phyloP scores from a whole-genome alignment of 2,797 vertebrate species.

The Prionace glauca region DNA sequence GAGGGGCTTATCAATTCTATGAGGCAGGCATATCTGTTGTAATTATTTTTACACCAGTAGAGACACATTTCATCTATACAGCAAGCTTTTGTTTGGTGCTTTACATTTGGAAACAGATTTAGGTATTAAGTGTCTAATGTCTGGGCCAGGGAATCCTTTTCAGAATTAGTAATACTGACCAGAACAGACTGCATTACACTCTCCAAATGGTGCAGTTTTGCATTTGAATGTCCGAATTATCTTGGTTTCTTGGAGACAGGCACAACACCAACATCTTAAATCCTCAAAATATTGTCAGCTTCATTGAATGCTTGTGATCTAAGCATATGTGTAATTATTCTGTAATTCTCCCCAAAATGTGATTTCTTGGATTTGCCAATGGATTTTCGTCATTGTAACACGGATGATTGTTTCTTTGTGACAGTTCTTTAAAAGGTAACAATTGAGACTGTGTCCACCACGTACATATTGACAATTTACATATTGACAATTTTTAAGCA shows the following conservation, averaged over 20 bases:
- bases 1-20: constrained; percentile 44
- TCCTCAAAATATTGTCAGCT: constrained; percentile 84
- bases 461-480: constrained; percentile 55
- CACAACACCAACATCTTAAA: constrained; percentile 81
- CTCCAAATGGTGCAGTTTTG: constrained; percentile 74
- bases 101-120: constrained; percentile 77
- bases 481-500: constrained; percentile 55
- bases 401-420: constrained; percentile 79
- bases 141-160: constrained; percentile 67
- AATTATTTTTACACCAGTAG: constrained; percentile 62
- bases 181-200: constrained; percentile 76
- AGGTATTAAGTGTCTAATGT: constrained; percentile 73
- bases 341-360: constrained; percentile 79
- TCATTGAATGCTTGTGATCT: constrained; percentile 72
- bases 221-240: constrained; percentile 82
- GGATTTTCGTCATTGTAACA: constrained; percentile 66
- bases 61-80: constrained; percentile 64
- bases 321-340: constrained; percentile 87
- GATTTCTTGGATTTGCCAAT: constrained; percentile 74
- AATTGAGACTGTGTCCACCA: constrained; percentile 62
- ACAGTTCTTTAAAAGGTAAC: constrained; percentile 59
- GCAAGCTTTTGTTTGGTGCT: constrained; percentile 68
- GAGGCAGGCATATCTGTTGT: constrained; percentile 51
- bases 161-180: constrained; percentile 71
- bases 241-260: constrained; percentile 74